phyloP scores from a whole-genome alignment of 2,113 vertebrate species.

The Caretta caretta region DNA sequence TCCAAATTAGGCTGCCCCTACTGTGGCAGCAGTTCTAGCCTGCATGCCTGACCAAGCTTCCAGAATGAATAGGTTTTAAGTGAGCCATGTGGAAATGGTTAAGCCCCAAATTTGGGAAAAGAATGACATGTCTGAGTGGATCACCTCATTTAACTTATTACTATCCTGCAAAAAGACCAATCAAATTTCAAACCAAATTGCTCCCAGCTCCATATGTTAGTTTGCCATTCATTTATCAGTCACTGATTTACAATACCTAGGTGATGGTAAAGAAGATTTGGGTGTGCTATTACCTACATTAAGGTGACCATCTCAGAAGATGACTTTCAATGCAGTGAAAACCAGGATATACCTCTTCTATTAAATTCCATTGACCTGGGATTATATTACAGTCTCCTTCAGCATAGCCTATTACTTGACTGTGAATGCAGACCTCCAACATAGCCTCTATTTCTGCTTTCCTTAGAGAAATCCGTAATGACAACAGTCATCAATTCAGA shows the following conservation, averaged over 20 bases:
- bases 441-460: background rate
- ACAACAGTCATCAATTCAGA: background rate
- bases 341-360: background rate
- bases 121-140: background rate
- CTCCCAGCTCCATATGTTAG: accelerated
- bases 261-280: background rate
- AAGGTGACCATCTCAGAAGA: background rate
- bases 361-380: background rate
- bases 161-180: accelerated
- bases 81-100: background rate
- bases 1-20: slow-evolving; percentile 45
- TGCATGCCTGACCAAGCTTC: slow-evolving; percentile 35
- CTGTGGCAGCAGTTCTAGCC: slow-evolving; percentile 51
- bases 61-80: background rate
- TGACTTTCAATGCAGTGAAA: background rate
- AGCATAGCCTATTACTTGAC: no score
- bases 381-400: background rate
- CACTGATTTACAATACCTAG: background rate
- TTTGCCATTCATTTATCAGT: background rate
- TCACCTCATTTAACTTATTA: background rate
- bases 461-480: background rate
- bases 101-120: background rate
- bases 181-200: background rate
- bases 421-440: no score
- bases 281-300: background rate